Conservation (phyloP, 2,113 vertebrate genomes). For the Jacana jacana region DNA sequence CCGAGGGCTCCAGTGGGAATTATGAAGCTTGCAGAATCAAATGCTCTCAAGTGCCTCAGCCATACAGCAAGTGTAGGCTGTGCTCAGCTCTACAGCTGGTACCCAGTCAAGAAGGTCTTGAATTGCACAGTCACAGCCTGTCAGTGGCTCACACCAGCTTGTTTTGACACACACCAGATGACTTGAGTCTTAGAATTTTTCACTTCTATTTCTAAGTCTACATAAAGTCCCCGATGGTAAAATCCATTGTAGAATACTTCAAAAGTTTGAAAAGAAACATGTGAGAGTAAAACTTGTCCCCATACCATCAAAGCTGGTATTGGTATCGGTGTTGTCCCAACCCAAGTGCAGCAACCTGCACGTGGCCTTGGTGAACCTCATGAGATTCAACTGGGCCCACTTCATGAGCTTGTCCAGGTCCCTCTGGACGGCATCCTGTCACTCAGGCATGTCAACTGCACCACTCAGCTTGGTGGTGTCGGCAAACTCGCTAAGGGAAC, state of each 20-base stretch:
- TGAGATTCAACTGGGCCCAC: background rate
- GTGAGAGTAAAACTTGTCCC: background rate
- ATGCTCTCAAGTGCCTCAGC: background rate
- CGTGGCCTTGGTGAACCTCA: background rate
- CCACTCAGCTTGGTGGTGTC: background rate
- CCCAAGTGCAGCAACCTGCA: background rate
- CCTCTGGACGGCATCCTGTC: background rate
- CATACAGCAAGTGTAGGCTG: background rate
- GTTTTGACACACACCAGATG: constrained; percentile 46
- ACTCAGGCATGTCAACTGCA: background rate
- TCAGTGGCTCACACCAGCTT: background rate
- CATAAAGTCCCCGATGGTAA: background rate
- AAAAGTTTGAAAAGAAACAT: background rate
- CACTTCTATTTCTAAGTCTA: background rate
- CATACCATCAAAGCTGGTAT: background rate
- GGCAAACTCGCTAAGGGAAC: background rate
- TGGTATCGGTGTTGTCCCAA: background rate
- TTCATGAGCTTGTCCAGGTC: background rate
- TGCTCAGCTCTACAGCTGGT: constrained; percentile 31
- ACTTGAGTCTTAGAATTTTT: constrained; percentile 1
- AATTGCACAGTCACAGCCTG: background rate
- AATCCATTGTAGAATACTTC: background rate
- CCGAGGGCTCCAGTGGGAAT: background rate
- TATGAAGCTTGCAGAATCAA: background rate
- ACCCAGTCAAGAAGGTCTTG: background rate